Evolutionary conservation across 2,888 invertebrate genomes (phyloP).

Genomic region (Gastracanthus pulcherrimus): DNA sequence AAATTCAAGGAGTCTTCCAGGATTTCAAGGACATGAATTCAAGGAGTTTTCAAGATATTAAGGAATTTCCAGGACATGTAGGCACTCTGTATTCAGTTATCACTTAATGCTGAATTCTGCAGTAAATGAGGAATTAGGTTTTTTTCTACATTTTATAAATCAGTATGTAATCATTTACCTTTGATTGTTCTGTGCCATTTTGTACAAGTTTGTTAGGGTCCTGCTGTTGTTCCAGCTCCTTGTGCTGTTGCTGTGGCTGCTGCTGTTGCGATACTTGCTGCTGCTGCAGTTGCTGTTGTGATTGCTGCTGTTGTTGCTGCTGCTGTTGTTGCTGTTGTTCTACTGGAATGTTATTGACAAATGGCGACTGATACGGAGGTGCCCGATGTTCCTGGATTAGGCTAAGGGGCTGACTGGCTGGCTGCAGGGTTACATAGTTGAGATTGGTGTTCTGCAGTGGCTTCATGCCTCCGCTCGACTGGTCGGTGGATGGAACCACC

Average conservation of each 20-base stretch:
- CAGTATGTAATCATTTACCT: slow-evolving; percentile 31
- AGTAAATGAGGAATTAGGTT: no score
- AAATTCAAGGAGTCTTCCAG: no score
- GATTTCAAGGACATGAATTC: no score
- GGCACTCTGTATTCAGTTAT: no score
- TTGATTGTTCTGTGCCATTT: slow-evolving; percentile 55
- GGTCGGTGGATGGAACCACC: slow-evolving; percentile 70
- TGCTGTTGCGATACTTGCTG: slow-evolving; percentile 25
- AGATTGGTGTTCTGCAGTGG: slow-evolving; percentile 70
- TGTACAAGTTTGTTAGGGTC: slow-evolving; percentile 55
- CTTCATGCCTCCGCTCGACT: slow-evolving; percentile 69
- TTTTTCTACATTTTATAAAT: background rate
- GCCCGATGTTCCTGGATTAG: slow-evolving; percentile 76
- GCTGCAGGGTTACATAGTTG: slow-evolving; percentile 73
- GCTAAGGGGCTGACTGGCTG: slow-evolving; percentile 70
- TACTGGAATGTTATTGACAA: slow-evolving; percentile 61
- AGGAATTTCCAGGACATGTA: no score
- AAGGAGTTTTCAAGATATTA: no score
- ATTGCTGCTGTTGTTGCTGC: slow-evolving; percentile 51
- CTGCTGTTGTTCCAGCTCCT: slow-evolving; percentile 33
- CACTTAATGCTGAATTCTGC: no score
- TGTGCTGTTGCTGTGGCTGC: slow-evolving; percentile 34
- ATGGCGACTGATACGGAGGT: slow-evolving; percentile 69
- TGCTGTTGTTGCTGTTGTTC: slow-evolving; percentile 64
- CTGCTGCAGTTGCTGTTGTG: slow-evolving; percentile 36